A percentile compares a stretch with the other conserved stretches of the same genome.
phyloP scores from a whole-genome alignment of 2,888 invertebrate genomes.

The Tipula helvola region DNA sequence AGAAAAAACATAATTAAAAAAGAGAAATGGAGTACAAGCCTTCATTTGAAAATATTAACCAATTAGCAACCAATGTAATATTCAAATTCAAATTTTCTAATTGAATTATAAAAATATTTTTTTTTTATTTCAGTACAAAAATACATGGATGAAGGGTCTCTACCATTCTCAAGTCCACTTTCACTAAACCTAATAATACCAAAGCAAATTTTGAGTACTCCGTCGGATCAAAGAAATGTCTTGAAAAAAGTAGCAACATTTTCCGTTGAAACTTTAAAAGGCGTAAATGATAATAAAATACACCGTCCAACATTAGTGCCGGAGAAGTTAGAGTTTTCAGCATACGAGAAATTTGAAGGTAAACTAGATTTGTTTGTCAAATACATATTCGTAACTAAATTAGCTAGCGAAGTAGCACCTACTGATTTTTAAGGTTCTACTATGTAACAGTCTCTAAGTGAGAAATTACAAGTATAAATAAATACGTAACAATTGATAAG shows the following conservation, averaged over 20 bases:
- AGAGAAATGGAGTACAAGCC: too few species aligned
- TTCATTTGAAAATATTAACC: background rate
- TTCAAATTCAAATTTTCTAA: background rate
- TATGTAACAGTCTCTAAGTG: background rate
- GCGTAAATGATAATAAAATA: slow-evolving; percentile 16
- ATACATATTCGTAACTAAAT: background rate
- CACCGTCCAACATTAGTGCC: slow-evolving; percentile 71
- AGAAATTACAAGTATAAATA: background rate
- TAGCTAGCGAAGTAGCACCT: too few species aligned
- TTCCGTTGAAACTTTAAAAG: slow-evolving; percentile 46
- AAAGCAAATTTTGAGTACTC: background rate
- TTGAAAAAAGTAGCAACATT: slow-evolving; percentile 75
- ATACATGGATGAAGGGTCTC: background rate
- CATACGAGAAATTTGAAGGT: slow-evolving; percentile 91
- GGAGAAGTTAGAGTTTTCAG: slow-evolving; percentile 73
- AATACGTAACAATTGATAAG: background rate
- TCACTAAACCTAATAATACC: background rate
- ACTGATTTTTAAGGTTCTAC: background rate
- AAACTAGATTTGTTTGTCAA: slow-evolving; percentile 24
- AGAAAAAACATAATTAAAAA: too few species aligned
- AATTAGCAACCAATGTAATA: background rate
- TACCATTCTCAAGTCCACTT: slow-evolving; percentile 13
- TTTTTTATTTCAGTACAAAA: background rate
- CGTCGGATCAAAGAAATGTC: slow-evolving; percentile 43
- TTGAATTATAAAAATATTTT: background rate